Evolutionary conservation across 1,140 invertebrate genomes (phyloP), one percentile per base, ranked within the genome.

Genomic region (Drosophila pectinifera): DNA sequence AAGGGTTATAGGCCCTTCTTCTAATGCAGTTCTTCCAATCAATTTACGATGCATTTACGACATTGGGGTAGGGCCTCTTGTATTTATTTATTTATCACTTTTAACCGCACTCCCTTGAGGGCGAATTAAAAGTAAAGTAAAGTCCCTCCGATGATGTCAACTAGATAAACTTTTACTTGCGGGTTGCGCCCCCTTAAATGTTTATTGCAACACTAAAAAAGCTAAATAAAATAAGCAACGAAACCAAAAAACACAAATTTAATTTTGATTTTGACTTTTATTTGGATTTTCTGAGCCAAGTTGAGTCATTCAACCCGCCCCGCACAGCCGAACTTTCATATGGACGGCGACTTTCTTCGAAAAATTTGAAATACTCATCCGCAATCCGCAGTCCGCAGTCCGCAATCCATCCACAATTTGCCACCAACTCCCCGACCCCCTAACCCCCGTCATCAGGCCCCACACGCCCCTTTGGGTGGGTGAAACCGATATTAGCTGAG

Each of bases 401-500:
- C n/a, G n/a, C n/a, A n/a, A n/a, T n/a, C n/a, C n/a, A 16, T 64
- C 54, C 61, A 63, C 34, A 49, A 49, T 31, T 48, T 45, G 46
- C 57, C 67, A 51, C 36, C 46, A 54, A n/a, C 18, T n/a, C 31
- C 41, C 34, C 13, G 13, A 45, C 5, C n/a, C n/a, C n/a, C n/a
- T n/a, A n/a, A n/a, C n/a, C n/a, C n/a, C n/a, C n/a, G n/a, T n/a
- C n/a, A n/a, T n/a, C n/a, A n/a, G n/a, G 31, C 31, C 7, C 36
- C 13, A 38, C 39, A 20, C 36, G 38, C 65, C 69, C 64, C 48
- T 69, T 53, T 73, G 61, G 84, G 84, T 89, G 80, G 84, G 84
- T 89, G 84, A 89, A 89, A 89, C 84, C 84, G 85, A 89, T 89
- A 89, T 89, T 84, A 84, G 84, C 84, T 89, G 84, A 89, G 77